Evolutionary conservation across 2,113 vertebrate genomes (phyloP), one percentile per base, ranked within the genome.

Genomic region (Lophotis ruficrista): DNA sequence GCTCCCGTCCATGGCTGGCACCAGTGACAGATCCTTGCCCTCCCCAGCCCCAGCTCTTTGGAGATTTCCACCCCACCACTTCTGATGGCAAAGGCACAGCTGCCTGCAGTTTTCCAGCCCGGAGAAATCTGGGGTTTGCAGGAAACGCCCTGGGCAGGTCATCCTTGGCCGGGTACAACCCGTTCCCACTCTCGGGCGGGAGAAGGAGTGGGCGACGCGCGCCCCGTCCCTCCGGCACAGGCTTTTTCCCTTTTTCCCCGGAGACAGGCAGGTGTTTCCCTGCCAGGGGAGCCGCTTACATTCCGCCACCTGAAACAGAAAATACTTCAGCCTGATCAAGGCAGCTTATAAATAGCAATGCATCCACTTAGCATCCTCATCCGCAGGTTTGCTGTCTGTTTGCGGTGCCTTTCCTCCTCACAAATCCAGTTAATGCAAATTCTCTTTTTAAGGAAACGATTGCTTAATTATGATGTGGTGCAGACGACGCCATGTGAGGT

Each of bases 251-350:
- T 62, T 3, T 80, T 57, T 87, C 96, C 83, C 96, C 53, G 12
- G 95, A 93, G 96, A 87, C 33, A 73, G 72, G 93, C 97, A 97
- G 96, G 97, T 98, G 96, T 96, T 97, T 94, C 96, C 96, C 80
- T 89, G 82, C 82, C 85, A 13, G 73, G 94, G 82, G 77, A 90
- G 81, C 87, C 64, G 92, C 93, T 96, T 54, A 47, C 78, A 60
- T 89, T 78, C 50, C 73, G 89, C 56, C 96, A 97, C 97, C 97
- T 98, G 97, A 97, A 90, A 68, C 51, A 86, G 93, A 89, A 96
- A 95, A 80, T 41, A 35, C 94, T 96, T 83, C 41, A 57, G 89
- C 85, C 85, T 93, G 85, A 94, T 96, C 93, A 95, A 88, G 76
- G 94, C 91, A 57, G 86, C 50, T 89, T 97, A 97, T 96, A 97